Conservation (phyloP, 2,113 vertebrate genomes). For the Grammomys surdaster region DNA sequence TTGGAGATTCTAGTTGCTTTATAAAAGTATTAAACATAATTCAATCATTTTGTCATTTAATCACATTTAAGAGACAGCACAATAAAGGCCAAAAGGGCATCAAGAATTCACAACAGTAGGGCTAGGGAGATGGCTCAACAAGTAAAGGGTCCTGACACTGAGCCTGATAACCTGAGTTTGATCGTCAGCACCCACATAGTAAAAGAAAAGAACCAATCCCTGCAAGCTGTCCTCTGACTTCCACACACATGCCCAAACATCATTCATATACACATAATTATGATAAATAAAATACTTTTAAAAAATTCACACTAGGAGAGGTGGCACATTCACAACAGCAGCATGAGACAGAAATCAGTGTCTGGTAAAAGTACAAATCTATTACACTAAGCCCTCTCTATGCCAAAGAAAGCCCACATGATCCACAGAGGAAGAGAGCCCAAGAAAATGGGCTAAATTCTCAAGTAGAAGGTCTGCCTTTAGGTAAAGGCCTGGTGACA, state of each 20-base stretch:
- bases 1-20: constrained; percentile 36
- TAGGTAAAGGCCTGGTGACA: neutral
- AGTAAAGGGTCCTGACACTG: neutral
- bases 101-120: constrained; percentile 18
- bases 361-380: neutral
- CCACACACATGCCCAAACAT: neutral
- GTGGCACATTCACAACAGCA: neutral
- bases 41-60: neutral
- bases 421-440: neutral
- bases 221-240: neutral
- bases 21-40: neutral
- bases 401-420: neutral
- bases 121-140: too few relatives aligned
- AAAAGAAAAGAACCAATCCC: neutral
- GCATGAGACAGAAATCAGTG: neutral
- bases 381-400: neutral
- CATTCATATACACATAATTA: neutral
- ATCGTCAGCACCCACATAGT: neutral
- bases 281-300: neutral
- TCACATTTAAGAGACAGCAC: neutral
- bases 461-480: neutral
- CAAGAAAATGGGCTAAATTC: neutral
- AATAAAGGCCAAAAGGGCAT: neutral
- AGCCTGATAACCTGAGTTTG: neutral
- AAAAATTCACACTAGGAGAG: neutral